A percentile compares a stretch with the other conserved stretches of the same genome.
These are phyloP conservation scores for Gadopsis bispinosus DNA, from an alignment of 2,797 vertebrate species.

Conservation along the genomic window DNA sequence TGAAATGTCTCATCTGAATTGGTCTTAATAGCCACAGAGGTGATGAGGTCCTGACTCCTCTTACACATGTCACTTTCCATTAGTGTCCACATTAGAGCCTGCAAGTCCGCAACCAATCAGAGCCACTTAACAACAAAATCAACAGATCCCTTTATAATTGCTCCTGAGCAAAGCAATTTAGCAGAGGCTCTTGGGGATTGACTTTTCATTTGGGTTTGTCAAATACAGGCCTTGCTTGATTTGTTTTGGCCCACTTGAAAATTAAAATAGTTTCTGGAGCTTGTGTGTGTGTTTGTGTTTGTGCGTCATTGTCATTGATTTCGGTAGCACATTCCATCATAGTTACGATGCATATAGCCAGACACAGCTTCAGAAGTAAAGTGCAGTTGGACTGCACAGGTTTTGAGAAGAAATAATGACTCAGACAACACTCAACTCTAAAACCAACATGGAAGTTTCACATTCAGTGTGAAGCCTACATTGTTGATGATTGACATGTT, in stretches of 20 bases:
- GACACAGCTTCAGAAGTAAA: too few relatives aligned
- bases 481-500: too few relatives aligned
- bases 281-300: not conserved
- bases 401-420: too few relatives aligned
- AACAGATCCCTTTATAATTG: slow-evolving; percentile 79
- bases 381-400: too few relatives aligned
- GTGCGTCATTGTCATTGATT: too few relatives aligned
- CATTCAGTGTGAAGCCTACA: too few relatives aligned
- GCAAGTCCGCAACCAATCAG: slow-evolving; percentile 69
- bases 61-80: slow-evolving; percentile 73
- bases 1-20: slow-evolving; percentile 46
- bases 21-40: slow-evolving; percentile 67
- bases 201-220: slow-evolving; percentile 68
- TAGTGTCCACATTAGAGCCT: slow-evolving; percentile 69
- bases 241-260: slow-evolving; percentile 56
- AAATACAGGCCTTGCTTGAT: slow-evolving; percentile 55
- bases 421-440: too few relatives aligned
- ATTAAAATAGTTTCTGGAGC: slow-evolving; percentile 47
- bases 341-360: too few relatives aligned
- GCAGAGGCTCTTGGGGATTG: slow-evolving; percentile 56
- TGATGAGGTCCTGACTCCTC: slow-evolving; percentile 66
- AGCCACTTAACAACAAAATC: slow-evolving; percentile 73
- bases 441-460: too few relatives aligned
- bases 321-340: too few relatives aligned
- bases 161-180: slow-evolving; percentile 76